Conservation (phyloP, 2,113 vertebrate species). For the Centropus unirufus region DNA sequence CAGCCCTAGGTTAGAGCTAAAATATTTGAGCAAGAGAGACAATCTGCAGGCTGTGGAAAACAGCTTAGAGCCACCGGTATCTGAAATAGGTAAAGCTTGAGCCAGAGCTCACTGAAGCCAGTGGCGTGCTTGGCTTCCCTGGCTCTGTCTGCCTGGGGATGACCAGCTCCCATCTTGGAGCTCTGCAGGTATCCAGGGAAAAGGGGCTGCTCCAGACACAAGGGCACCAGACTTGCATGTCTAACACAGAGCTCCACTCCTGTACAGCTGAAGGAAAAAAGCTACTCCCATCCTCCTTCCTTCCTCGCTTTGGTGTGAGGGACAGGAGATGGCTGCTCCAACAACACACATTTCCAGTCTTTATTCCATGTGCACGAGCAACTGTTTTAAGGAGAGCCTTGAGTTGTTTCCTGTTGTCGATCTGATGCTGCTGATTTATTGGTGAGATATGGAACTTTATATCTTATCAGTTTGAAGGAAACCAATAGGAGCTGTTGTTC, state of each 20-base stretch:
- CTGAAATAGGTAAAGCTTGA: not conserved
- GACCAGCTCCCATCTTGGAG: not conserved
- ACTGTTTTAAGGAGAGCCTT: not conserved
- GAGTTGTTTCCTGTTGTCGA: not conserved
- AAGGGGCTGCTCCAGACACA: not conserved
- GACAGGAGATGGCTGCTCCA: not conserved
- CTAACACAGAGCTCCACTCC: not conserved
- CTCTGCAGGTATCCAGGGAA: not conserved
- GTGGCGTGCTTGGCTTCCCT: not conserved
- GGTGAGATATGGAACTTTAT: not conserved
- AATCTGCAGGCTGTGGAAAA: constrained; percentile 8
- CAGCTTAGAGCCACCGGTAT: constrained; percentile 15
- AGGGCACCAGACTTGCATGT: accelerated
- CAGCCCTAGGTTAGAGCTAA: constrained; percentile 59
- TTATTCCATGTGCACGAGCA: accelerated
- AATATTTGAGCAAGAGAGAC: constrained; percentile 65
- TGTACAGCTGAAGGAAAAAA: not conserved
- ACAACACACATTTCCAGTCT: accelerated
- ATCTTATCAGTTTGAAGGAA: not conserved
- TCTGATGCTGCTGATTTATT: not conserved
- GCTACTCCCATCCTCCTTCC: not conserved
- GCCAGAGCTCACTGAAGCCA: not conserved
- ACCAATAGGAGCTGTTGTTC: not conserved
- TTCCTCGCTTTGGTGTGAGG: accelerated
- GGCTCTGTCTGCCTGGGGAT: not conserved